Percentiles rank a stretch among this genome's conserved stretches.
Evolutionary conservation across 1,140 invertebrate species (phyloP).

Genomic region (Trialeurodes vaporariorum): DNA sequence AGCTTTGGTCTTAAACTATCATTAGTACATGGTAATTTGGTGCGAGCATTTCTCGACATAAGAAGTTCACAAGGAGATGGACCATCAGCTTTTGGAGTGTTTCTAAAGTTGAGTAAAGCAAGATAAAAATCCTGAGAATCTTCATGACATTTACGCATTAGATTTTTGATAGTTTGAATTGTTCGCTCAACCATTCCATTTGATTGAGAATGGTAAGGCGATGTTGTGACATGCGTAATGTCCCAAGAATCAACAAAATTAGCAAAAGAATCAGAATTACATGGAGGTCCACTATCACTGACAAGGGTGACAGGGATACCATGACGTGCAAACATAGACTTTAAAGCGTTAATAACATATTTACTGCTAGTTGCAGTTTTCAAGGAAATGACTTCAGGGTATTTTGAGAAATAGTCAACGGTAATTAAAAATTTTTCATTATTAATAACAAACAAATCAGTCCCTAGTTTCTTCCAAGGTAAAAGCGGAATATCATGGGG

Average conservation of each 20-base stretch:
- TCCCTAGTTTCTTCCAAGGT: constrained; percentile 18
- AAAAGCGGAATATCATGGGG: constrained; percentile 12
- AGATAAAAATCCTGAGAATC: constrained; percentile 4
- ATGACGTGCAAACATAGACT: constrained; percentile 26
- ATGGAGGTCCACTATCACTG: constrained; percentile 27
- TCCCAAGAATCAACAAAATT: constrained; percentile 13
- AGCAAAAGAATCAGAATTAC: constrained; percentile 14
- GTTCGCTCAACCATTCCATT: constrained; percentile 19
- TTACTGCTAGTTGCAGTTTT: not conserved
- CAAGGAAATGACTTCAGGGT: constrained; percentile 11
- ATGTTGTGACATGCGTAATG: constrained; percentile 8
- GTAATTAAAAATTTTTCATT: constrained; percentile 14
- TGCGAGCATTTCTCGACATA: not conserved
- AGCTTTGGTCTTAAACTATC: not conserved
- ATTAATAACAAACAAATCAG: constrained; percentile 18
- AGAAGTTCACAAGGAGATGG: constrained; percentile 7
- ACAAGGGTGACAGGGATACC: constrained; percentile 27
- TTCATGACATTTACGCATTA: constrained; percentile 11
- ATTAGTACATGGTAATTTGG: not conserved
- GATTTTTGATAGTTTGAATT: constrained; percentile 14
- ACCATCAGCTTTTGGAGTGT: constrained; percentile 5
- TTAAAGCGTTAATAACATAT: constrained; percentile 17
- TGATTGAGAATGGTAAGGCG: constrained; percentile 12
- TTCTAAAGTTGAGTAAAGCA: constrained; percentile 13
- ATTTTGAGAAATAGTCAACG: constrained; percentile 21